Evolutionary conservation across 2,888 invertebrate species (phyloP).

Genomic region (Margaritifera margaritifera): DNA sequence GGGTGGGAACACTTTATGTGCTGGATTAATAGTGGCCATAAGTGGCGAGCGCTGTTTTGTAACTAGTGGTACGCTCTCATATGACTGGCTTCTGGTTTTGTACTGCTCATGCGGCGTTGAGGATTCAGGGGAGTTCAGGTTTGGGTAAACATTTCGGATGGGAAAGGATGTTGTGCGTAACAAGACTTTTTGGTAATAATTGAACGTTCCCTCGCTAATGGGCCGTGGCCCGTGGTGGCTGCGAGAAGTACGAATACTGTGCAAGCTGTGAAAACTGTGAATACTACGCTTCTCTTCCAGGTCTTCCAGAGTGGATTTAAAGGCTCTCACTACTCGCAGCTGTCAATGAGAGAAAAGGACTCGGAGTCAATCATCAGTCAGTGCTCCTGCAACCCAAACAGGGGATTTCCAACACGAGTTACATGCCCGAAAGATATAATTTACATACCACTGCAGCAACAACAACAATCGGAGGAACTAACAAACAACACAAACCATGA

Average conservation of each 20-base stretch:
- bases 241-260: conserved; percentile 77
- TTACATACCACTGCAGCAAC: too few species aligned
- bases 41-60: conserved; percentile 59
- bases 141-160: conserved; percentile 41
- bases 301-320: conserved; percentile 99
- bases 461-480: conserved; percentile 3
- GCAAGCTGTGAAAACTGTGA: conserved; percentile 81
- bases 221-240: conserved; percentile 80
- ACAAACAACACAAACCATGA: conserved; percentile 5
- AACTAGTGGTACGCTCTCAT: conserved; percentile 68
- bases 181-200: conserved; percentile 49
- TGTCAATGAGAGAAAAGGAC: conserved; percentile 80
- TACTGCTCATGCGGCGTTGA: conserved; percentile 47
- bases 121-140: conserved; percentile 48
- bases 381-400: conserved; percentile 1
- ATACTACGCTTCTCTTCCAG: conserved; percentile 98
- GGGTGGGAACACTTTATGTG: conserved; percentile 53
- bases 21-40: conserved; percentile 56
- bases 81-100: conserved; percentile 68
- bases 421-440: too few species aligned
- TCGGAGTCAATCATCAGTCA: conserved; percentile 5
- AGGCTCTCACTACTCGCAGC: conserved; percentile 99
- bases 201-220: conserved; percentile 55
- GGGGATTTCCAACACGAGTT: too few species aligned
- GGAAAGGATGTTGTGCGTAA: conserved; percentile 55